Base-by-base conservation (phyloP, 1,140 invertebrate species). In the Holotrichia oblita region DNA sequence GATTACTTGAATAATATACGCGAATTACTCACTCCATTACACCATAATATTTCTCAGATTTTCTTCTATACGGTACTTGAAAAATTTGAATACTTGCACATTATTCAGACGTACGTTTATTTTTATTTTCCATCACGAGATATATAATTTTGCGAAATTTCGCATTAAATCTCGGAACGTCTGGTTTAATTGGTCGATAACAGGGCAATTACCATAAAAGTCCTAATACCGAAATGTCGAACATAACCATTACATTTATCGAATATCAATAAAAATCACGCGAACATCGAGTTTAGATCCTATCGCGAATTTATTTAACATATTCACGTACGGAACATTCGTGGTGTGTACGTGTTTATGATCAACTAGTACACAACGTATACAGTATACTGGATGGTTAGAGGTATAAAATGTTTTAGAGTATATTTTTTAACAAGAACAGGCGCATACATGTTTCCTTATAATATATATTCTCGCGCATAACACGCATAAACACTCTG, bases 251-350 rank as follows among this genome's bases (percentile, higher is more conserved):
- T 69, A 69, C 61, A 69, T 69, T 69, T 69, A 69, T 69, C 61
- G 61, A 69, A 69, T 27, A 69, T 69, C 61, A 69, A 69, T 69
- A 69, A 69, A 69, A 69, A 69, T 17, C 61, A 22, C 61, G 22
- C 20, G 20, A 69, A 27, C 61, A 69, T 69, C 61, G 61, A 27
- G 61, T 69, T 69, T 69, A 69, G 61, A 69, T 69, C 20, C 27
- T 69, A 69, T 69, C 61, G 61, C 22, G 61, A 69, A 69, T 69
- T 69, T 69, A 69, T 69, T 69, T 27, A 27, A 69, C 61, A 69
- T 69, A 69, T 69, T 69, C 61, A 20, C 61, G 61, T 69, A 20
- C 24, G 22, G 22, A 69, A 22, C 61, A 20, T 34, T 27, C 61
- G 61, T 34, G 17, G 8, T 69, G 61, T 69, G 20, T 34, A 69